Percentiles rank a stretch among this genome's conserved stretches.
phyloP scores from a whole-genome alignment of 2,888 invertebrate species.

The Pollenia griseotomentosa region DNA sequence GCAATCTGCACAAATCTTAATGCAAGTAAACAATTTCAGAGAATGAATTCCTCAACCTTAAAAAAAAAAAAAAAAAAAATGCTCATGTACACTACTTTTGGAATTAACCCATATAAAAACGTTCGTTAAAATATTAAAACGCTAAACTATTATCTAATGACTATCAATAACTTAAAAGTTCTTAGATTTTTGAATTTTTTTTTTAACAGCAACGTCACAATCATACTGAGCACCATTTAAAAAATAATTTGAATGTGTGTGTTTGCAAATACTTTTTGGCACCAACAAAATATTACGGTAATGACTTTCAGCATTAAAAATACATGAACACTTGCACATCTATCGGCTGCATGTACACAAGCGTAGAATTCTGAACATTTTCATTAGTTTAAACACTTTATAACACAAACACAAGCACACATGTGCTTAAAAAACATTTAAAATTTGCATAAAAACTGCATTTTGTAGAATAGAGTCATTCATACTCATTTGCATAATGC shows the following conservation, averaged over 20 bases:
- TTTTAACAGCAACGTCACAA: background rate
- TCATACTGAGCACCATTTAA: background rate
- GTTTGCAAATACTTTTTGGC: background rate
- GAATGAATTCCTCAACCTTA: too few relatives aligned
- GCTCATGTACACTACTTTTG: too few relatives aligned
- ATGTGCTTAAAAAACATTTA: slow-evolving; percentile 8
- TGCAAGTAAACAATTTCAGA: too few relatives aligned
- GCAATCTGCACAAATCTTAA: too few relatives aligned
- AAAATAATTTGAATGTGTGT: background rate
- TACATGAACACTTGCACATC: slow-evolving; percentile 40
- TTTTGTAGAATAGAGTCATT: slow-evolving; percentile 21
- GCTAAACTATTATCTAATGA: too few relatives aligned
- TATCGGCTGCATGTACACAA: slow-evolving; percentile 1
- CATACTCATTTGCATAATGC: slow-evolving; percentile 28
- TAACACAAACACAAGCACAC: background rate
- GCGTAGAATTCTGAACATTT: slow-evolving; percentile 52
- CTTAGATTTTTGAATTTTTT: too few relatives aligned
- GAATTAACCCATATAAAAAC: too few relatives aligned
- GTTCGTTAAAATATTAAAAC: too few relatives aligned
- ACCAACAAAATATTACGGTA: slow-evolving; percentile 56
- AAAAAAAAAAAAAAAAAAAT: too few relatives aligned
- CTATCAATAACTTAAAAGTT: too few relatives aligned
- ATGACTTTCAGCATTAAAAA: slow-evolving; percentile 62
- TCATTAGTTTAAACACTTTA: slow-evolving; percentile 64
- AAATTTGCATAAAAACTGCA: slow-evolving; percentile 61